Conservation (phyloP, 1,140 invertebrate genomes). For the Mesaphorura yosii region DNA sequence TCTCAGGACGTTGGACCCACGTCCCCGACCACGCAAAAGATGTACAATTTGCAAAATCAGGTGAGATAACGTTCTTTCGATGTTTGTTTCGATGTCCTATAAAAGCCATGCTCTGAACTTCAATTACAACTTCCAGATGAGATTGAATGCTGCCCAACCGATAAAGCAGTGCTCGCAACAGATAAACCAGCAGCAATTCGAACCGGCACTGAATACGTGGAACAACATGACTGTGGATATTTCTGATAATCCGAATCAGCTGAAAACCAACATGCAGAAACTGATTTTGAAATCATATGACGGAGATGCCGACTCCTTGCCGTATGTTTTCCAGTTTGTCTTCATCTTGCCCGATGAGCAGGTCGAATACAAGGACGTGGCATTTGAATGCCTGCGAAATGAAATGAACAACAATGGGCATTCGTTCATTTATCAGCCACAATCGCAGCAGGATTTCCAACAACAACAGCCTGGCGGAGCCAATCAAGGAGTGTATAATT, state of each 20-base stretch:
- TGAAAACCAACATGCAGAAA: conserved; percentile 6
- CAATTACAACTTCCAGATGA: background rate
- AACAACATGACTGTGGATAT: conserved; percentile 1
- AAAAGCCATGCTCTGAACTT: background rate
- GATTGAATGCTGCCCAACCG: conserved; percentile 1
- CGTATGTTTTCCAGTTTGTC: conserved; percentile 6
- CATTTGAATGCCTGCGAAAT: background rate
- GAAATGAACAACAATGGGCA: conserved; percentile 8
- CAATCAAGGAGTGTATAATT: no score
- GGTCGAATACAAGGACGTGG: conserved; percentile 2
- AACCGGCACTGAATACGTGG: conserved; percentile 1
- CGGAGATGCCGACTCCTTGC: background rate
- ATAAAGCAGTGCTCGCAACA: background rate
- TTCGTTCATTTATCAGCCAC: background rate
- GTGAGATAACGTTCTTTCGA: background rate
- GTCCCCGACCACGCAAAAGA: background rate
- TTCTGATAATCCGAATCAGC: background rate
- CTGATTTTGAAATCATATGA: background rate
- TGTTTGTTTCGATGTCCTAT: background rate
- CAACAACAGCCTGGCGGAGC: background rate
- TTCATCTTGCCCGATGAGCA: conserved; percentile 4
- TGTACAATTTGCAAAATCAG: conserved; percentile 5
- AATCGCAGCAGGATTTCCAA: background rate
- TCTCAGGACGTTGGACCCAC: conserved; percentile 1
- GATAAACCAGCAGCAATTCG: background rate